A percentile compares a stretch with the other conserved stretches of the same genome.
Conservation (phyloP, 2,797 vertebrate species). For the Danio aesculapii region DNA sequence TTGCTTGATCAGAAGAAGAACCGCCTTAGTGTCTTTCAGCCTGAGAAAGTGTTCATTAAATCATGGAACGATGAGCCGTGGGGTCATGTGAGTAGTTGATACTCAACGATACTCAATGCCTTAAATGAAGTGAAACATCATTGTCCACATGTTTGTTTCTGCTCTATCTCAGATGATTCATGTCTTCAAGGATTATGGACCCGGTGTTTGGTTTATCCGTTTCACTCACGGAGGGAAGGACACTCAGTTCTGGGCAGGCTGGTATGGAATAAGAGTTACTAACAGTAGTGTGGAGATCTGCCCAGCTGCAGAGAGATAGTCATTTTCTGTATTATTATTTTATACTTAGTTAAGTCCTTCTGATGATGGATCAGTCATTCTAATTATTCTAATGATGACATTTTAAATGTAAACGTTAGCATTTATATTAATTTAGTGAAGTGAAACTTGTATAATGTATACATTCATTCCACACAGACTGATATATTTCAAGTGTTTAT, state of each 20-base stretch:
- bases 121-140: too few species aligned
- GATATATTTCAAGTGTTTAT: too few species aligned
- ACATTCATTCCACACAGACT: too few species aligned
- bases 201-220: conserved; percentile 84
- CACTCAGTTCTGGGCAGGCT: conserved; percentile 89
- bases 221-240: conserved; percentile 90
- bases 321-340: not conserved
- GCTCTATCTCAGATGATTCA: conserved; percentile 72
- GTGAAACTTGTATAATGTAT: not conserved
- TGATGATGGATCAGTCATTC: not conserved
- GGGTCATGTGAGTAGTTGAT: conserved; percentile 77
- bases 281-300: conserved; percentile 86
- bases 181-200: conserved; percentile 86
- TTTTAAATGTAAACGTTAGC: too few species aligned
- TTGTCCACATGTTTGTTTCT: not conserved
- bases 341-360: not conserved
- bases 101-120: not conserved
- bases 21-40: conserved; percentile 74
- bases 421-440: too few species aligned
- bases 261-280: conserved; percentile 90
- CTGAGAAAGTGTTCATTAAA: conserved; percentile 71
- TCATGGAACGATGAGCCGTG: conserved; percentile 87
- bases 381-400: too few species aligned
- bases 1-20: conserved; percentile 76
- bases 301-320: conserved; percentile 65